Evolutionary conservation across 2,888 invertebrate genomes (phyloP).

Genomic region (Eupithecia vulgata): DNA sequence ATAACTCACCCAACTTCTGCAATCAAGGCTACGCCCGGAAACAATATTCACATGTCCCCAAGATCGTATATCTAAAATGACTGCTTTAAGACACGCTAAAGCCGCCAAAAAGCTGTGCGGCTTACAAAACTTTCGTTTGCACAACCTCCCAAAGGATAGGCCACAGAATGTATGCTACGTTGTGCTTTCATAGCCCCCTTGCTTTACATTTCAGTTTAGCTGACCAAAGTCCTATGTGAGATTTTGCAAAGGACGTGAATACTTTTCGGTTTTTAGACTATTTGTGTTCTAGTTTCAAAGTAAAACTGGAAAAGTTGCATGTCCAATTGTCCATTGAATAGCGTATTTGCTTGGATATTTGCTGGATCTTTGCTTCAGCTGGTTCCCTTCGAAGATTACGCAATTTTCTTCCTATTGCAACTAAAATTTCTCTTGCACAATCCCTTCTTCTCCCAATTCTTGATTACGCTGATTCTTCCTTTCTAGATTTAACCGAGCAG

Average conservation of each 20-base stretch:
- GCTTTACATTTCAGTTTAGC: constrained; percentile 19
- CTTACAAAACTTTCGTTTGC: constrained; percentile 40
- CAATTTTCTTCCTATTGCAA: too few species aligned
- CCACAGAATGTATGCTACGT: constrained; percentile 13
- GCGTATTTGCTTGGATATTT: too few species aligned
- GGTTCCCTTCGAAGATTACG: too few species aligned
- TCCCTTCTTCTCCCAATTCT: too few species aligned
- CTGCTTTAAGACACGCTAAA: constrained; percentile 33
- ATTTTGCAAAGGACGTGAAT: constrained; percentile 11
- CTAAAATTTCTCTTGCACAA: too few species aligned
- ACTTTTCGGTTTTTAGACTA: not conserved
- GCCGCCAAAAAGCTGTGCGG: constrained; percentile 37
- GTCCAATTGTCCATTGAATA: not conserved
- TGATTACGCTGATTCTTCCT: too few species aligned
- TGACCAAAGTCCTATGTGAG: constrained; percentile 21
- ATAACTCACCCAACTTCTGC: constrained; percentile 4
- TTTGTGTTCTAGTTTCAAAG: constrained; percentile 2
- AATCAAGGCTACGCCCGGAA: constrained; percentile 13
- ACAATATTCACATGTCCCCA: constrained; percentile 30
- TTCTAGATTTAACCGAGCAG: too few species aligned
- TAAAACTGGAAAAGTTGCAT: not conserved
- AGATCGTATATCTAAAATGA: constrained; percentile 36
- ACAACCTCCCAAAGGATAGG: constrained; percentile 35
- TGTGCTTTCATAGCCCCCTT: constrained; percentile 18
- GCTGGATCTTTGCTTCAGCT: too few species aligned